Evolutionary conservation across 2,797 vertebrate species (phyloP).

Genomic region (Pyrrhura leucotis): DNA sequence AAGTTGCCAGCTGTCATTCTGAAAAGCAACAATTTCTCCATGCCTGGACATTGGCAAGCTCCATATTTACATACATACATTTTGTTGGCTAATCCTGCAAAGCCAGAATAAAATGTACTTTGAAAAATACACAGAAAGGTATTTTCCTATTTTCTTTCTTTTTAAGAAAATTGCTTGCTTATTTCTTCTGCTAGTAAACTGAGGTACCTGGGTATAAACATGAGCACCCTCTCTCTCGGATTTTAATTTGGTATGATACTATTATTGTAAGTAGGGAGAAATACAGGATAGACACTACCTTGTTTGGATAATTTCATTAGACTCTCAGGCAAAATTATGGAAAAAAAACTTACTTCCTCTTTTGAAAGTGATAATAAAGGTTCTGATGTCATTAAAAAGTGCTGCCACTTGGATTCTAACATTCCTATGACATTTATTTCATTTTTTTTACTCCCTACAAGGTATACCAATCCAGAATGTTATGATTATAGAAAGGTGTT

Average conservation of each 20-base stretch:
- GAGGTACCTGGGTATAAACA: background rate
- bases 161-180: background rate
- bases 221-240: accelerated
- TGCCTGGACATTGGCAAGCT: background rate
- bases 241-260: background rate
- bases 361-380: background rate
- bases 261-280: background rate
- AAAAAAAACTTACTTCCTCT: background rate
- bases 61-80: background rate
- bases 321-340: background rate
- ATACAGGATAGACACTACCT: background rate
- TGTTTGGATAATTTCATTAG: background rate
- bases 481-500: background rate
- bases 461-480: background rate
- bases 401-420: background rate
- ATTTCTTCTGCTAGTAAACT: background rate
- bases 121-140: background rate
- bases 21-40: background rate
- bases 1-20: background rate
- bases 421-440: background rate
- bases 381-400: background rate
- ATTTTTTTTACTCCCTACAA: background rate
- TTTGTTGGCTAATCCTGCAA: background rate
- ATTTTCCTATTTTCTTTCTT: background rate
- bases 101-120: background rate